A percentile compares a stretch with the other conserved stretches of the same genome.
These are phyloP conservation scores for Catalaphyllia jardinei DNA, from an alignment of 64 coral and sea anemone species.

Conservation along the genomic window DNA sequence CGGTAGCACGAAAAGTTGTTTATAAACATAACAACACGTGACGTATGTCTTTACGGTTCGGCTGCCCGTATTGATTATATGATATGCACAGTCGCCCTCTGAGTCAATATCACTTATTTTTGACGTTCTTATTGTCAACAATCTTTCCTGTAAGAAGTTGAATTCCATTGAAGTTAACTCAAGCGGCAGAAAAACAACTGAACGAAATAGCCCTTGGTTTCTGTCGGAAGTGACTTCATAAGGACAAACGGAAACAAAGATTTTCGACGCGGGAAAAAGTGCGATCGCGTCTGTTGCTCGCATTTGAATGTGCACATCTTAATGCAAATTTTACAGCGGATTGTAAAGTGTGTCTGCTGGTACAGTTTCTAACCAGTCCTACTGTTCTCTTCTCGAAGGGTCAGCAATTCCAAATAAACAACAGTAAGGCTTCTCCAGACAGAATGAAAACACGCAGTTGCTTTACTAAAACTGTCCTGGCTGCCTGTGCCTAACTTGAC, in stretches of 20 bases:
- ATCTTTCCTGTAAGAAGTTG: background rate
- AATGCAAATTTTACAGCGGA: background rate
- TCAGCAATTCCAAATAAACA: background rate
- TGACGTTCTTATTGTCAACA: background rate
- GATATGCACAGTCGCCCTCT: background rate
- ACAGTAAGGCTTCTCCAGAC: background rate
- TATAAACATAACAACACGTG: background rate
- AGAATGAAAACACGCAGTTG: background rate
- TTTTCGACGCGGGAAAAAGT: background rate
- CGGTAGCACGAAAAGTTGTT: background rate
- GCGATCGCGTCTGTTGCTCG: background rate
- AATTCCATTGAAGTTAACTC: constrained; percentile 32
- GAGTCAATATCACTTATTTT: constrained; percentile 20
- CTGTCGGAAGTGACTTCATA: background rate
- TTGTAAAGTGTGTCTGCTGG: background rate
- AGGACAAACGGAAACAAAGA: background rate
- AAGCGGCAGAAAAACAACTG: background rate
- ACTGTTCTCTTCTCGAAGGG: background rate
- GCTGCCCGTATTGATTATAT: constrained; percentile 1
- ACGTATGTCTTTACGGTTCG: background rate
- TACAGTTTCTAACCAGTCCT: background rate
- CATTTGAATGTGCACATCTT: background rate
- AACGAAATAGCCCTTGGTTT: background rate
- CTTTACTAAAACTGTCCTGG: background rate
- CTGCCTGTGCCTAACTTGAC: background rate